Conservation (phyloP, 2,888 invertebrate species). For the Cyclophora albipunctata region DNA sequence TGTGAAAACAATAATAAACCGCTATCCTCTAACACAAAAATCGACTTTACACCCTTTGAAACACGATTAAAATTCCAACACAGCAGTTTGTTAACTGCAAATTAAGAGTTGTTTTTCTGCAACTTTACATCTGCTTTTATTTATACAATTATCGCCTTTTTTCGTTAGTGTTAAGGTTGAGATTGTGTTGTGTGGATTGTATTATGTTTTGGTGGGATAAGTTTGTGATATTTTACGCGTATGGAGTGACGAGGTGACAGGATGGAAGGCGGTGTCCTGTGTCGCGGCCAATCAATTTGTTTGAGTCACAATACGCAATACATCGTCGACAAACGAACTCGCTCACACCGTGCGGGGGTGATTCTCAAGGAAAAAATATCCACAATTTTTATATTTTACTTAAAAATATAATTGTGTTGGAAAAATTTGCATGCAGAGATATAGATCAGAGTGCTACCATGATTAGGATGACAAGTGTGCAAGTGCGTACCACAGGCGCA, state of each 20-base stretch:
- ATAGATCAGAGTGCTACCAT: no score
- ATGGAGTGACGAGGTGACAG: slow-evolving; percentile 65
- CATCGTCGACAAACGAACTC: slow-evolving; percentile 56
- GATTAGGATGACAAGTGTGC: no score
- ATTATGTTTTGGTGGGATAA: slow-evolving; percentile 9
- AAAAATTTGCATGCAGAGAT: no score
- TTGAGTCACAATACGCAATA: slow-evolving; percentile 63
- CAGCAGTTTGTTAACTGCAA: slow-evolving; percentile 11
- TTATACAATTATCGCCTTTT: slow-evolving; percentile 2
- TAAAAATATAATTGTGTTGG: no score
- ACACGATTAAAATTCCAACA: background rate
- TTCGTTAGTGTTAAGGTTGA: slow-evolving; percentile 14
- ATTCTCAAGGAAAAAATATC: slow-evolving; percentile 26
- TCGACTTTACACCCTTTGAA: background rate
- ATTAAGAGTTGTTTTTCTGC: slow-evolving; percentile 15
- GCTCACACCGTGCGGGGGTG: slow-evolving; percentile 39
- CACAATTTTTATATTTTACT: no score
- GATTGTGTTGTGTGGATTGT: slow-evolving; percentile 8
- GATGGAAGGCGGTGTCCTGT: slow-evolving; percentile 58
- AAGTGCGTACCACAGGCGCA: no score
- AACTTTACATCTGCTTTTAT: slow-evolving; percentile 2
- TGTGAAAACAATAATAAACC: slow-evolving; percentile 18
- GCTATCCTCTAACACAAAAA: background rate
- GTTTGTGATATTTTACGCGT: slow-evolving; percentile 35
- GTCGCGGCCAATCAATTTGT: slow-evolving; percentile 70